A percentile compares a stretch with the other conserved stretches of the same genome.
phyloP scores from a whole-genome alignment of 2,888 invertebrate species.

The Limnephilus auricula region DNA sequence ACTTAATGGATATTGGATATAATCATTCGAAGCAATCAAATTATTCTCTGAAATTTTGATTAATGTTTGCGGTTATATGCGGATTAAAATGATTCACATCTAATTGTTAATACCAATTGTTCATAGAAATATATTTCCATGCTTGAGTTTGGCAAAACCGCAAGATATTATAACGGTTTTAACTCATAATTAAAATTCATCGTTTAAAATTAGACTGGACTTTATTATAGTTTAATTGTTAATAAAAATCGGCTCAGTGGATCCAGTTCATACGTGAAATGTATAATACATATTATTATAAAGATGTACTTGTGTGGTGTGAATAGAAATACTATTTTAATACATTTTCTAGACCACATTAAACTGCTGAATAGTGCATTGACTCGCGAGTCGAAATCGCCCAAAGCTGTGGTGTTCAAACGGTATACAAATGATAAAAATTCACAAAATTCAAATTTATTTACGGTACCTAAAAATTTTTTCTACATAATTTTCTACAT shows the following conservation, averaged over 20 bases:
- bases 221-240: background rate
- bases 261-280: constrained; percentile 32
- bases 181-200: background rate
- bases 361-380: constrained; percentile 23
- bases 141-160: background rate
- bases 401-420: background rate
- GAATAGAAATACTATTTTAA: constrained; percentile 7
- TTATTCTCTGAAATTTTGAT: background rate
- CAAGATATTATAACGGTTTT: background rate
- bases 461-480: too few relatives aligned
- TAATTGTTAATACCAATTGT: background rate
- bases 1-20: too few relatives aligned
- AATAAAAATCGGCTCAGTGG: background rate
- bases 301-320: background rate
- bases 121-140: background rate
- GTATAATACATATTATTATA: background rate
- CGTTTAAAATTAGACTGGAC: background rate
- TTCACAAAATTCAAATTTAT: background rate
- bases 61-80: background rate
- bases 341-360: constrained; percentile 41
- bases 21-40: too few relatives aligned
- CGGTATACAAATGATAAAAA: background rate
- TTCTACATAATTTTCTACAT: too few relatives aligned
- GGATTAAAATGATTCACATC: background rate
- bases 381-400: constrained; percentile 28